phyloP scores from a whole-genome alignment of 2,888 invertebrate genomes.

The Serripes groenlandicus region DNA sequence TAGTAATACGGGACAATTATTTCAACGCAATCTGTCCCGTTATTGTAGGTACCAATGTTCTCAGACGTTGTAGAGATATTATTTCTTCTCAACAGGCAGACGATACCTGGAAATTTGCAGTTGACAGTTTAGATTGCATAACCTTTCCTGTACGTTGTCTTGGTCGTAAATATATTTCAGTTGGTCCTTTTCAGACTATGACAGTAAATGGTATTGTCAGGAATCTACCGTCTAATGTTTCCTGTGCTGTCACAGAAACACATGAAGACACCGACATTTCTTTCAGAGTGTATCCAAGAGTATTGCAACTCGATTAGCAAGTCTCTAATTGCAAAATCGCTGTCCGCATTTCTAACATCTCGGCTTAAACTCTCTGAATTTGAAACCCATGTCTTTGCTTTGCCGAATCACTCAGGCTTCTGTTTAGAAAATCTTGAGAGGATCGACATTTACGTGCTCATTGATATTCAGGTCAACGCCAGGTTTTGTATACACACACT shows the following conservation, averaged over 20 bases:
- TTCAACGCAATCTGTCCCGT: conserved; percentile 18
- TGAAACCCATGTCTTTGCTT: background rate
- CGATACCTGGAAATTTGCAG: background rate
- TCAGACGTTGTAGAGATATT: background rate
- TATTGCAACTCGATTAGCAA: background rate
- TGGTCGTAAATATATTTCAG: background rate
- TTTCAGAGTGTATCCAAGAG: background rate
- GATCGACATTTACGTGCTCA: too few species aligned
- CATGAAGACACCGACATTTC: background rate
- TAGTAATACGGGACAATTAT: conserved; percentile 8
- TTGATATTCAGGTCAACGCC: too few species aligned
- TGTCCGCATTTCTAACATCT: background rate
- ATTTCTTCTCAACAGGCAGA: background rate
- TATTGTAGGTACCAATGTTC: conserved; percentile 35
- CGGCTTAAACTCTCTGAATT: background rate
- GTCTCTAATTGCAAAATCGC: background rate
- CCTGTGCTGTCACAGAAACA: background rate
- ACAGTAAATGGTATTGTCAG: background rate
- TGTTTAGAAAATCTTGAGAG: background rate
- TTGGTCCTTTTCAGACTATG: background rate
- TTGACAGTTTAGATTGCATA: background rate
- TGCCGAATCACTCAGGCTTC: background rate
- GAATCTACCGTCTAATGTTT: background rate
- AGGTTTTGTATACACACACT: too few species aligned
- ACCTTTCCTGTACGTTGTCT: background rate